These are phyloP conservation scores for Champsocephalus esox DNA, from an alignment of 2,797 vertebrate species.

Conservation along the genomic window DNA sequence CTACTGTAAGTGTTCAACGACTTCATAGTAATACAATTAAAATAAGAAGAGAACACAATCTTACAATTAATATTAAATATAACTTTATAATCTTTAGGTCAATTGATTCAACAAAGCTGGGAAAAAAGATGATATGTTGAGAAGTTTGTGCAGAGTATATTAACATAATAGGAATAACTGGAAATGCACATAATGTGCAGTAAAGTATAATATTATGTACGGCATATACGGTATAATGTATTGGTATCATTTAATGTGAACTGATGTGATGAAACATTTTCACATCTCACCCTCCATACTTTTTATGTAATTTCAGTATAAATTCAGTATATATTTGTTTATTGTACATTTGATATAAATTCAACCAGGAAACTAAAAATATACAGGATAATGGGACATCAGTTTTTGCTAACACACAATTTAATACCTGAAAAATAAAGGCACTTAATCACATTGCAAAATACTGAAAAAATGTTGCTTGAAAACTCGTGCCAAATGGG, in stretches of 20 bases:
- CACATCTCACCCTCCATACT: not conserved
- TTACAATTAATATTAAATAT: not conserved
- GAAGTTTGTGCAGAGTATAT: not conserved
- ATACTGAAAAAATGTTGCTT: not conserved
- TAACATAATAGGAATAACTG: too few relatives aligned
- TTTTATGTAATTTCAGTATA: not conserved
- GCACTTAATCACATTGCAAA: slow-evolving; percentile 25
- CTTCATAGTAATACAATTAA: too few relatives aligned
- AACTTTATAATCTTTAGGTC: not conserved
- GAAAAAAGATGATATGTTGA: too few relatives aligned
- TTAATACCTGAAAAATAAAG: slow-evolving; percentile 3
- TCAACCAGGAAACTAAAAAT: not conserved
- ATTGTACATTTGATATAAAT: not conserved
- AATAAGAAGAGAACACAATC: too few relatives aligned
- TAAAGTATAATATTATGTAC: too few relatives aligned
- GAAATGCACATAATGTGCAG: too few relatives aligned
- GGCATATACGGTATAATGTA: too few relatives aligned
- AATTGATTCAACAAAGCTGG: not conserved
- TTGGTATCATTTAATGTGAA: not conserved
- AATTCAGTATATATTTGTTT: not conserved
- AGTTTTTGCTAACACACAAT: not conserved
- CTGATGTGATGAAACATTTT: not conserved
- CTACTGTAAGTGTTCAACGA: too few relatives aligned
- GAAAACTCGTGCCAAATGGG: too few relatives aligned
- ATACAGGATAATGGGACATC: not conserved